Percentiles rank a stretch among this genome's conserved stretches.
These are phyloP conservation scores for Polydrusus tereticollis DNA, from an alignment of 2,888 invertebrate genomes.

Conservation along the genomic window DNA sequence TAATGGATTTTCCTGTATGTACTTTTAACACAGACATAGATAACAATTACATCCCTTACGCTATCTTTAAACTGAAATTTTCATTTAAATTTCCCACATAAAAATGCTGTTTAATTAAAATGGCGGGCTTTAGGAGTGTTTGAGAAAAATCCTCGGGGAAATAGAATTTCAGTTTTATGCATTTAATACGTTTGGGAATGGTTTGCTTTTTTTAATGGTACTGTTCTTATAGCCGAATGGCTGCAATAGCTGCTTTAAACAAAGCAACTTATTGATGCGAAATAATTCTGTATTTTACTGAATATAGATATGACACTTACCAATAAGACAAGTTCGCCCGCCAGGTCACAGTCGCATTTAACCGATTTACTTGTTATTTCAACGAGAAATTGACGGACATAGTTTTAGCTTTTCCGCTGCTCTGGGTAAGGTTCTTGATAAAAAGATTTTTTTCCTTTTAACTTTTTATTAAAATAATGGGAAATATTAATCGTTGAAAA, in stretches of 20 bases:
- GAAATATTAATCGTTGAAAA: too few species aligned
- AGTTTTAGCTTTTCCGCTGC: too few species aligned
- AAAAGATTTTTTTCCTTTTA: too few species aligned
- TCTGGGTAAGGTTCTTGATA: too few species aligned
- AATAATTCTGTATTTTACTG: too few species aligned
- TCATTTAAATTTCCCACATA: constrained; percentile 39
- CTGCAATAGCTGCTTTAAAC: background rate
- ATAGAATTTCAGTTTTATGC: constrained; percentile 24
- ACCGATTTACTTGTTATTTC: too few species aligned
- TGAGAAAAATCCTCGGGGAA: constrained; percentile 27
- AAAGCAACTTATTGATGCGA: too few species aligned
- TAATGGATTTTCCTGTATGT: constrained; percentile 45
- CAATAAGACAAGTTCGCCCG: too few species aligned
- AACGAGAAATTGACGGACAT: too few species aligned
- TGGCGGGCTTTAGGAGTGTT: constrained; percentile 19
- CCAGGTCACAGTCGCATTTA: too few species aligned
- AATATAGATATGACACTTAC: too few species aligned
- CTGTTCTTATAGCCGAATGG: background rate
- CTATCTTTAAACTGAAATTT: constrained; percentile 39
- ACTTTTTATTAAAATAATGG: too few species aligned
- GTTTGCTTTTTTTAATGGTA: constrained; percentile 6
- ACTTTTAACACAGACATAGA: constrained; percentile 44
- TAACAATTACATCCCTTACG: constrained; percentile 39
- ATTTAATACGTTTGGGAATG: constrained; percentile 5
- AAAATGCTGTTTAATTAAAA: constrained; percentile 46